phyloP scores from a whole-genome alignment of 2,113 vertebrate genomes.

The Planiliza haematocheilus region DNA sequence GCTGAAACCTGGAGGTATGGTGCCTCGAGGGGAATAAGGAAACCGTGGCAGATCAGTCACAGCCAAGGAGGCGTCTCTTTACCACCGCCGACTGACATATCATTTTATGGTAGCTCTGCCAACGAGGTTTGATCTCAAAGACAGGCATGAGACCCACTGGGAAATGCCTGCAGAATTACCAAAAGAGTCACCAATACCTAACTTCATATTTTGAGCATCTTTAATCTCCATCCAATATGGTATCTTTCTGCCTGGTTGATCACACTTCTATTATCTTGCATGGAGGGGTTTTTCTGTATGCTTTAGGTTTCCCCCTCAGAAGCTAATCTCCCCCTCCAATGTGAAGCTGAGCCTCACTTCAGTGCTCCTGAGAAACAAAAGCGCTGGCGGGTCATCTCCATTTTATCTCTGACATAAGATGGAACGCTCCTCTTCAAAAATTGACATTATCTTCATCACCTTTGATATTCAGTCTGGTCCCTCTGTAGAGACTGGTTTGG shows the following conservation, averaged over 20 bases:
- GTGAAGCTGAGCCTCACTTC: conserved; percentile 55
- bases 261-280: conserved; percentile 63
- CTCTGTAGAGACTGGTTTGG: neutral
- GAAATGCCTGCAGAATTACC: conserved; percentile 69
- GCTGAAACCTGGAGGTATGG: conserved; percentile 50
- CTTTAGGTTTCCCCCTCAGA: conserved; percentile 60
- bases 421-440: conserved; percentile 35
- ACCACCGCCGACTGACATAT: conserved; percentile 71
- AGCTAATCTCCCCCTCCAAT: conserved; percentile 64
- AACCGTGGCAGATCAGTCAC: conserved; percentile 70
- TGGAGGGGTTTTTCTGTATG: conserved; percentile 27
- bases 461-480: neutral
- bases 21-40: conserved; percentile 73
- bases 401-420: conserved; percentile 53
- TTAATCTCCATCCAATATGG: conserved; percentile 66
- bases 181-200: conserved; percentile 38
- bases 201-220: conserved; percentile 61
- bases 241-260: conserved; percentile 69
- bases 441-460: conserved; percentile 25
- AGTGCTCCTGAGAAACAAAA: conserved; percentile 55
- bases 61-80: conserved; percentile 61
- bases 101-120: conserved; percentile 63
- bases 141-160: conserved; percentile 56
- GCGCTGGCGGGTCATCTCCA: conserved; percentile 34
- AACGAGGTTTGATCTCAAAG: conserved; percentile 69